These are phyloP conservation scores for Catostylus mosaicus DNA, from an alignment of 30 jellyfish, hydroid and myxozoan genomes.

Conservation along the genomic window DNA sequence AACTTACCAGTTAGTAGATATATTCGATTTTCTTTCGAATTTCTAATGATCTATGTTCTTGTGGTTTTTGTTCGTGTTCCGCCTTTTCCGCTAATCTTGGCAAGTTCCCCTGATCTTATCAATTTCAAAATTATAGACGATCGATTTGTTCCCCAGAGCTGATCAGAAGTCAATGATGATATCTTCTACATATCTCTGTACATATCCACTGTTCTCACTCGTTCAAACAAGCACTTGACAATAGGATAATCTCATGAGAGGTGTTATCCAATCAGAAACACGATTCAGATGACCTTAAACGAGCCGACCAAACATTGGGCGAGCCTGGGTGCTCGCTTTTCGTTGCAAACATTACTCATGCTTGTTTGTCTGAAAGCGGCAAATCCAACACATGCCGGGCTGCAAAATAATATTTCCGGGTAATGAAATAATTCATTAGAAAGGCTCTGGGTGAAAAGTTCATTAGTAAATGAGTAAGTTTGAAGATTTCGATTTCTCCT, in stretches of 20 bases:
- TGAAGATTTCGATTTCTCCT: slow-evolving; percentile 16
- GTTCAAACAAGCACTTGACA: slow-evolving; percentile 12
- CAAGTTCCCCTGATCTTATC: too few species aligned
- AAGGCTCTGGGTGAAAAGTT: neutral
- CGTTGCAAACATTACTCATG: slow-evolving; percentile 61
- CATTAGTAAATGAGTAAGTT: neutral
- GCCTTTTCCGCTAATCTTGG: too few species aligned
- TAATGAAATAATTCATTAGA: slow-evolving; percentile 23
- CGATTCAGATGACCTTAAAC: slow-evolving; percentile 44
- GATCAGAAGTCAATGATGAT: neutral
- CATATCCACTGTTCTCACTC: slow-evolving; percentile 33
- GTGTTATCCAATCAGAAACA: slow-evolving; percentile 51
- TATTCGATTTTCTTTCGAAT: too few species aligned
- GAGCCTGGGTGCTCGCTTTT: slow-evolving; percentile 45
- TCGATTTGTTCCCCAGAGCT: neutral
- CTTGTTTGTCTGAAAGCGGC: slow-evolving; percentile 39
- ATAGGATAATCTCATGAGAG: slow-evolving; percentile 18
- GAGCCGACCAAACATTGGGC: slow-evolving; percentile 57
- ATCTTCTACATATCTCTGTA: neutral
- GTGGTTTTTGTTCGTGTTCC: too few species aligned
- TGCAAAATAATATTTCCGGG: slow-evolving; percentile 54
- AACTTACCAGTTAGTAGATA: too few species aligned
- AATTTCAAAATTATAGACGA: too few species aligned
- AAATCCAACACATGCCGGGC: slow-evolving; percentile 42
- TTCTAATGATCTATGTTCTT: too few species aligned